These are phyloP conservation scores for Sebastes fasciatus DNA, from an alignment of 2,113 vertebrate genomes.

Conservation along the genomic window DNA sequence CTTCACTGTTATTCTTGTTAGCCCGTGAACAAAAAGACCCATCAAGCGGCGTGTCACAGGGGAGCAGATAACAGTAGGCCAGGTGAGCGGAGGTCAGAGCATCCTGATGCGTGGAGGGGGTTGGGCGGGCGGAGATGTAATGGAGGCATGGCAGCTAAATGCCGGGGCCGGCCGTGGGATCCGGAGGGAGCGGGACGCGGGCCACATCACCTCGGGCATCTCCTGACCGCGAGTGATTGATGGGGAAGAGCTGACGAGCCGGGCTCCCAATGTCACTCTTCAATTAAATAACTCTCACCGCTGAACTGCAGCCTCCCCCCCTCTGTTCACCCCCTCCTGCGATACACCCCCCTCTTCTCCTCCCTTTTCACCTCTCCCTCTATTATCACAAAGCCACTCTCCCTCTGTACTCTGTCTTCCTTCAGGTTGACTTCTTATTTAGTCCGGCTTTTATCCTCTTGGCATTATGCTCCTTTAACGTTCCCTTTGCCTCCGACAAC, in stretches of 20 bases:
- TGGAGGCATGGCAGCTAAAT: slow-evolving; percentile 62
- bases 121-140: slow-evolving; percentile 18
- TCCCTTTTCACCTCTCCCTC: slow-evolving; percentile 57
- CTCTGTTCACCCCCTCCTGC: background rate
- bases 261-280: slow-evolving; percentile 82
- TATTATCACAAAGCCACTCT: slow-evolving; percentile 24
- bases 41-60: slow-evolving; percentile 45
- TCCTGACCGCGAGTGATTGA: slow-evolving; percentile 67
- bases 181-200: slow-evolving; percentile 38
- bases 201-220: slow-evolving; percentile 74
- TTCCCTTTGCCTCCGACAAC: background rate
- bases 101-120: slow-evolving; percentile 21
- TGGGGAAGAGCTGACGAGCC: slow-evolving; percentile 65
- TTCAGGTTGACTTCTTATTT: slow-evolving; percentile 53
- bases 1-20: slow-evolving; percentile 49
- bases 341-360: slow-evolving; percentile 61
- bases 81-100: slow-evolving; percentile 70
- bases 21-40: slow-evolving; percentile 61
- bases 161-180: slow-evolving; percentile 24
- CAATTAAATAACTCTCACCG: slow-evolving; percentile 84
- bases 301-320: slow-evolving; percentile 61
- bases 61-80: slow-evolving; percentile 60
- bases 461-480: slow-evolving; percentile 23
- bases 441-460: slow-evolving; percentile 28
- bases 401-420: slow-evolving; percentile 34